Evolutionary conservation across 2,113 vertebrate species (phyloP), one percentile per base, ranked within the genome.

Genomic region (Tenrec ecaudatus): DNA sequence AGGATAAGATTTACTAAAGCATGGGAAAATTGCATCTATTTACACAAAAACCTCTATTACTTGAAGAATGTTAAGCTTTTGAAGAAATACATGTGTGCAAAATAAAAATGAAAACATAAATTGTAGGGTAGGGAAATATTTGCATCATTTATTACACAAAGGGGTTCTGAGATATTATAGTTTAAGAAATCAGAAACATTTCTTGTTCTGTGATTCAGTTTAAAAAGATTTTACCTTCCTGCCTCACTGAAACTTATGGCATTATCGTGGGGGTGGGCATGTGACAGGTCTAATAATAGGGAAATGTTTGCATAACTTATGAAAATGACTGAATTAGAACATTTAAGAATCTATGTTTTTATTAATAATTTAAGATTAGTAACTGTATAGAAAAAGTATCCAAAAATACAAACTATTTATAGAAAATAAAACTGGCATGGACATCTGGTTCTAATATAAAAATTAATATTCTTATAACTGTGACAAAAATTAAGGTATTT

Each of bases 211-310:
- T 96, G 93, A 93, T 87, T 73, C 0, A 22, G 43, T 36, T 94
- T 86, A 36, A 69, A 60, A 92, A 89, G 36, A 92, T 91, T 96
- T 96, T 78, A 91, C 91, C 82, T 78, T 57, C 40, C 19, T 71
- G n/a, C 36, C 78, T 95, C 75, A 36, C 5, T 86, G 93, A 92
- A 47, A 93, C 77, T 86, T 88, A 92, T 20, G 19, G 58, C 86
- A 60, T 88, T 88, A 88, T n/a, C 17, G 93, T 86, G 64, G 58
- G 53, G 88, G 78, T 68, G 66, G 82, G 92, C 90, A 95, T 79
- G 29, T 92, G 95, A 88, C 93, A 92, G 79, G 19, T 94, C 91
- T 96, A 92, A 93, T 96, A 94, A 96, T 64, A 57, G 12, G 14
- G 38, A 80, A 68, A 81, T 33, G 29, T 57, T 66, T 38, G n/a